Percentiles rank a stretch among this genome's conserved stretches.
These are phyloP conservation scores for Hirtodrosophila cameraria DNA, from an alignment of 2,888 invertebrate genomes.

Conservation along the genomic window DNA sequence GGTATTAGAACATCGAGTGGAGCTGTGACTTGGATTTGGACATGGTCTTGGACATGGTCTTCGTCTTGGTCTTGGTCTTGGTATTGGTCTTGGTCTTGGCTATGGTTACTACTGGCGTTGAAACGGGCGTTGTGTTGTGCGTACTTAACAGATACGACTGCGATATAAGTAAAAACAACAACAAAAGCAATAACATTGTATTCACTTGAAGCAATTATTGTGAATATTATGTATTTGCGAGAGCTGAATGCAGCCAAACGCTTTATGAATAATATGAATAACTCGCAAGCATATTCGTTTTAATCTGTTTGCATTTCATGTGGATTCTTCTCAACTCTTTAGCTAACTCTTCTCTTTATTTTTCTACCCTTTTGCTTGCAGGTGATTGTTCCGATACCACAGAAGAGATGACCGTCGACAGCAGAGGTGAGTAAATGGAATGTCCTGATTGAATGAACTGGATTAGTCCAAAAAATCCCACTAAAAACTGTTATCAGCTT, in stretches of 20 bases:
- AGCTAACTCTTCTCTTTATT: not conserved
- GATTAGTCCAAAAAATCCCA: too few species aligned
- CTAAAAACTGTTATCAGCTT: constrained; percentile 47
- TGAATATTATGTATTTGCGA: constrained; percentile 41
- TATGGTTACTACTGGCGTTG: constrained; percentile 54
- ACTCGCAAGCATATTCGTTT: not conserved
- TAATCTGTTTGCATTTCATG: not conserved
- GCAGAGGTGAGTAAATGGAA: constrained; percentile 80
- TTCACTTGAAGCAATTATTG: constrained; percentile 80
- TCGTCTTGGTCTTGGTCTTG: constrained; percentile 13
- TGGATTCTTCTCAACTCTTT: not conserved
- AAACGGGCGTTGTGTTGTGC: constrained; percentile 51
- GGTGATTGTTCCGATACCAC: constrained; percentile 84
- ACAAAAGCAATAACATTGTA: constrained; percentile 57
- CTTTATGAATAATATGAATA: constrained; percentile 26
- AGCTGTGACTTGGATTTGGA: constrained; percentile 38
- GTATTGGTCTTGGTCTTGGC: constrained; percentile 1
- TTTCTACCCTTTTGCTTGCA: constrained; percentile 59
- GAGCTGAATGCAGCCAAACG: not conserved
- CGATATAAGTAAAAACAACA: constrained; percentile 43
- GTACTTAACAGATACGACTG: constrained; percentile 58
- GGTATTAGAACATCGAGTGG: constrained; percentile 5
- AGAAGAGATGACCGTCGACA: constrained; percentile 84
- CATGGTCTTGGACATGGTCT: constrained; percentile 42
- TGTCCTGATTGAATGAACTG: too few species aligned